These are phyloP conservation scores for Cryptoleucopteryx plumbea DNA, from an alignment of 2,113 vertebrate species.

Conservation along the genomic window DNA sequence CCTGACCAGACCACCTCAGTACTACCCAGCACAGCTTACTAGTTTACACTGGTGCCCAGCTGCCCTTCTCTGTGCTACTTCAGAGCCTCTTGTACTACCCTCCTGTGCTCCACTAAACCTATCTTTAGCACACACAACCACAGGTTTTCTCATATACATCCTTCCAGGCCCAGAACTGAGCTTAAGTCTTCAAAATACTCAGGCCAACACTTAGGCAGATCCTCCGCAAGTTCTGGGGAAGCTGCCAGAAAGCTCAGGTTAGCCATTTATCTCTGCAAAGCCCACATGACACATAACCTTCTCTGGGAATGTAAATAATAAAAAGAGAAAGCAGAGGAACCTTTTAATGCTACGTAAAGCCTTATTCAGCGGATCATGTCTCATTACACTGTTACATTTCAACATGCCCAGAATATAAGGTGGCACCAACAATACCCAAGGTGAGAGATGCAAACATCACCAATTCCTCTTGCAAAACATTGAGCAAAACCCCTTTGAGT, in stretches of 20 bases:
- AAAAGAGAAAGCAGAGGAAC: background rate
- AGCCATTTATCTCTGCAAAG: constrained; percentile 9
- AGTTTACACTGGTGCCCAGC: background rate
- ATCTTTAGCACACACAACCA: background rate
- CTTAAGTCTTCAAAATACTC: background rate
- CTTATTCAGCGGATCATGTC: background rate
- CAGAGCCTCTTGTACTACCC: background rate
- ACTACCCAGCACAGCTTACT: background rate
- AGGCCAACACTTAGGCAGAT: background rate
- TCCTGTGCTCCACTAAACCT: background rate
- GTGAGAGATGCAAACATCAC: constrained; percentile 13
- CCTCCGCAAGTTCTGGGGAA: background rate
- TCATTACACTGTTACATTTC: background rate
- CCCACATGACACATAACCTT: constrained; percentile 14
- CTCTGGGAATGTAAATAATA: constrained; percentile 40
- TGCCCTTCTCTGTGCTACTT: background rate
- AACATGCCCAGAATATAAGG: background rate
- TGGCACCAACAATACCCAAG: background rate
- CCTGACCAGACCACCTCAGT: background rate
- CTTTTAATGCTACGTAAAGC: constrained; percentile 35
- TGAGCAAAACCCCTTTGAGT: background rate
- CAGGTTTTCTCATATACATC: background rate
- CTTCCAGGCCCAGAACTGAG: background rate
- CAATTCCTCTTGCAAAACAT: background rate
- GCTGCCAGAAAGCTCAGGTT: constrained; percentile 1